Evolutionary conservation across 2,888 invertebrate species (phyloP).

Genomic region (Oeneis ivallda): DNA sequence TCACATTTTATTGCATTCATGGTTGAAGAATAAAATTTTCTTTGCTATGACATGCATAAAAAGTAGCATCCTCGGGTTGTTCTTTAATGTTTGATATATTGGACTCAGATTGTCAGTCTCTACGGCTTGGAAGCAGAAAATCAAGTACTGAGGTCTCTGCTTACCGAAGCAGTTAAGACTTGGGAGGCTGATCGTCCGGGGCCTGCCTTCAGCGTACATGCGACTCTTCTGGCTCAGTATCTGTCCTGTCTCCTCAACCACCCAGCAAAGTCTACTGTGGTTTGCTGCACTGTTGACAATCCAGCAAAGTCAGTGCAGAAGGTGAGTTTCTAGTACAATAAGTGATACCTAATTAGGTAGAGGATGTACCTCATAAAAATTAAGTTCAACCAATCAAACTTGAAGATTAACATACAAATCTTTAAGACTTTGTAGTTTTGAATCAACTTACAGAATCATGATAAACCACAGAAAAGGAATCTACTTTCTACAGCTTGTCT

Average conservation of each 20-base stretch:
- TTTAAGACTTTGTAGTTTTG: no score
- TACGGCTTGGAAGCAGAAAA: conserved; percentile 98
- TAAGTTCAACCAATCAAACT: no score
- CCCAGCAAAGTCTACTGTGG: conserved; percentile 92
- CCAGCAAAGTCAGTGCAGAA: conserved; percentile 87
- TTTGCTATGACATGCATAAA: no score
- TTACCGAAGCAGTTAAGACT: conserved; percentile 89
- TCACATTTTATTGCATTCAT: no score
- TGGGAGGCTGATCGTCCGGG: conserved; percentile 83
- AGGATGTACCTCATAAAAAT: no score
- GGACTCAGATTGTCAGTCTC: conserved; percentile 89
- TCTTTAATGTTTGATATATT: conserved; percentile 39
- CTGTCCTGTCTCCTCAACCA: conserved; percentile 90
- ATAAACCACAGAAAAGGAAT: no score
- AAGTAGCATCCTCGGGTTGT: neutral
- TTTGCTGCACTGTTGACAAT: conserved; percentile 94
- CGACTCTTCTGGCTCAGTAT: conserved; percentile 74
- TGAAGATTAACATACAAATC: no score
- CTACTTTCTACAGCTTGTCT: no score
- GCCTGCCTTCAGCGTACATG: conserved; percentile 88
- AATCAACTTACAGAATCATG: no score
- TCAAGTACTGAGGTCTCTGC: conserved; percentile 96
- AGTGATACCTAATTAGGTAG: neutral
- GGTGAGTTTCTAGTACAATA: conserved; percentile 51
- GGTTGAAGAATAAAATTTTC: no score